phyloP scores from a whole-genome alignment of 1,140 invertebrate species.

The Lepidurus packardi region DNA sequence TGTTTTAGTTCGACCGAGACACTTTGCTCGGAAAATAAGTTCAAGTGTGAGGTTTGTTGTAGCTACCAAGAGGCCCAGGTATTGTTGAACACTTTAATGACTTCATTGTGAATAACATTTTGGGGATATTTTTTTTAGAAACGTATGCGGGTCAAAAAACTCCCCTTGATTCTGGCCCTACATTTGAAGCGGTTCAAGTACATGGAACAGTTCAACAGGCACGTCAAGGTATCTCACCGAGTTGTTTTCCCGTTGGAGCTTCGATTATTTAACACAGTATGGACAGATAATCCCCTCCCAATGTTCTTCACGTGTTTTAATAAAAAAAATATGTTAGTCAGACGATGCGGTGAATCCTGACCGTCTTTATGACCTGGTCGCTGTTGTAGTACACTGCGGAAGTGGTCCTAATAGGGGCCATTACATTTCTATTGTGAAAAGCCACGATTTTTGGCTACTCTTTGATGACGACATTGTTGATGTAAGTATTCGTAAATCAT shows the following conservation, averaged over 20 bases:
- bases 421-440: conserved; percentile 99
- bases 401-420: conserved; percentile 97
- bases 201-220: conserved; percentile 95
- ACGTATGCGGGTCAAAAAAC: conserved; percentile 95
- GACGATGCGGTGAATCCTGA: conserved; percentile 97
- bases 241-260: conserved; percentile 98
- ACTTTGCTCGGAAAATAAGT: conserved; percentile 98
- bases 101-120: too few species aligned
- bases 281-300: conserved; percentile 39
- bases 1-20: conserved; percentile 99
- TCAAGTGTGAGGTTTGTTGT: conserved; percentile 98
- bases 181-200: conserved; percentile 99
- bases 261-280: conserved; percentile 94
- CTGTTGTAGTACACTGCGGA: conserved; percentile 98
- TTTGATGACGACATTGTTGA: conserved; percentile 99
- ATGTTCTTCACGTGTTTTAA: too few species aligned
- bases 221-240: conserved; percentile 97
- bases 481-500: conserved; percentile 56
- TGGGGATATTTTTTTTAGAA: conserved; percentile 55
- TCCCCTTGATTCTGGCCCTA: conserved; percentile 93
- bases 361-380: conserved; percentile 94
- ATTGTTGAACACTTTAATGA: conserved; percentile 39
- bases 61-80: conserved; percentile 98
- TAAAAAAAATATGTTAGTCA: conserved; percentile 58
- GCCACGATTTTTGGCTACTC: conserved; percentile 96